Percentiles rank a stretch among this genome's conserved stretches.
Conservation (phyloP, 2,888 invertebrate species). For the Lacanobia oleracea region DNA sequence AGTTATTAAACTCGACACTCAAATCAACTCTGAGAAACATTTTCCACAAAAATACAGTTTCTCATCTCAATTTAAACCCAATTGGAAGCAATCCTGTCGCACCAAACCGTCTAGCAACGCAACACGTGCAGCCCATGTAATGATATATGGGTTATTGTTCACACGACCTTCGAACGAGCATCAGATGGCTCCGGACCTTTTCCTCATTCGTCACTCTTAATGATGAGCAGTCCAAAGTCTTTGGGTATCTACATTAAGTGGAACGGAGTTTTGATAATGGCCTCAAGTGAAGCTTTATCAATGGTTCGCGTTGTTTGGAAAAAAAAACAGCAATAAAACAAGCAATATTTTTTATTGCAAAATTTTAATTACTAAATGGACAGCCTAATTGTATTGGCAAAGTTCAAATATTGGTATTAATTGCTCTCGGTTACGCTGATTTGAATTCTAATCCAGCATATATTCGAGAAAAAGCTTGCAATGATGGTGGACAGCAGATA, state of each 20-base stretch:
- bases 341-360: not conserved
- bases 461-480: not conserved
- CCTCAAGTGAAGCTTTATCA: conserved; percentile 4
- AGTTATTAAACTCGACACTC: not conserved
- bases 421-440: not conserved
- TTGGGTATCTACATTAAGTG: not conserved
- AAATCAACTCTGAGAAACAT: not conserved
- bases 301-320: not conserved
- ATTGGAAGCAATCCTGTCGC: conserved; percentile 4
- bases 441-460: not conserved
- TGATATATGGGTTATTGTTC: conserved; percentile 67
- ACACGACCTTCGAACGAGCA: conserved; percentile 54
- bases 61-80: not conserved
- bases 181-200: conserved; percentile 45
- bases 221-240: conserved; percentile 36
- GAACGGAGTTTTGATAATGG: not conserved
- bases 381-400: not conserved
- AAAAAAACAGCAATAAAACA: conserved; percentile 5
- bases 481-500: not conserved
- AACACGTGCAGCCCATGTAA: conserved; percentile 50
- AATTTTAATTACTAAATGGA: not conserved
- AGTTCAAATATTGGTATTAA: not conserved
- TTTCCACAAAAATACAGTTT: not conserved
- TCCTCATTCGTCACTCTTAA: conserved; percentile 51
- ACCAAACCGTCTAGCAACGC: conserved; percentile 21